phyloP scores from a whole-genome alignment of 2,797 vertebrate species.

The Psittacula echo region DNA sequence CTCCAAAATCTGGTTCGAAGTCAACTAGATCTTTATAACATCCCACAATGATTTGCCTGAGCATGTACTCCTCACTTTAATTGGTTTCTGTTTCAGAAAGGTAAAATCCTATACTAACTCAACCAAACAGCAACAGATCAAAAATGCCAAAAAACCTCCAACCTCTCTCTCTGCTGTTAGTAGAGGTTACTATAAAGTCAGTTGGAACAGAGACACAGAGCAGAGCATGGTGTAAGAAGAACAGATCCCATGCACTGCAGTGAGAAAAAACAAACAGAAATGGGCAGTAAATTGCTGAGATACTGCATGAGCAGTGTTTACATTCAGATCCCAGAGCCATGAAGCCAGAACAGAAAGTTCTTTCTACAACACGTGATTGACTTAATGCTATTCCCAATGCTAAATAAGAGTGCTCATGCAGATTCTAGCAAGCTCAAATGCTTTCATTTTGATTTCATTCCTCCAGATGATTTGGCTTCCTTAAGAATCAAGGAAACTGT shows the following conservation, averaged over 20 bases:
- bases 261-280: background rate
- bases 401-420: background rate
- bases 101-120: background rate
- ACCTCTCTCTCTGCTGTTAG: fast-evolving
- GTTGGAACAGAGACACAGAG: background rate
- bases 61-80: background rate
- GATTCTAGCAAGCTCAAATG: background rate
- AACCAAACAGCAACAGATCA: background rate
- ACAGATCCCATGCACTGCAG: background rate
- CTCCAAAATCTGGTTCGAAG: background rate
- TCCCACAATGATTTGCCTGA: background rate
- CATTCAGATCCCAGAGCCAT: background rate
- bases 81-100: background rate
- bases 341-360: background rate
- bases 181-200: background rate
- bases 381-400: background rate
- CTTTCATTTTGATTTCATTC: background rate
- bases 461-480: background rate
- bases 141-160: background rate
- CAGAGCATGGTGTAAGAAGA: background rate
- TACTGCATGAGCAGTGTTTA: background rate
- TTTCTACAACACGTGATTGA: background rate
- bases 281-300: background rate
- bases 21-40: background rate
- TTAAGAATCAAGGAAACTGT: background rate